Conservation (phyloP, 2,888 invertebrate genomes). For the Lamproptera curius region DNA sequence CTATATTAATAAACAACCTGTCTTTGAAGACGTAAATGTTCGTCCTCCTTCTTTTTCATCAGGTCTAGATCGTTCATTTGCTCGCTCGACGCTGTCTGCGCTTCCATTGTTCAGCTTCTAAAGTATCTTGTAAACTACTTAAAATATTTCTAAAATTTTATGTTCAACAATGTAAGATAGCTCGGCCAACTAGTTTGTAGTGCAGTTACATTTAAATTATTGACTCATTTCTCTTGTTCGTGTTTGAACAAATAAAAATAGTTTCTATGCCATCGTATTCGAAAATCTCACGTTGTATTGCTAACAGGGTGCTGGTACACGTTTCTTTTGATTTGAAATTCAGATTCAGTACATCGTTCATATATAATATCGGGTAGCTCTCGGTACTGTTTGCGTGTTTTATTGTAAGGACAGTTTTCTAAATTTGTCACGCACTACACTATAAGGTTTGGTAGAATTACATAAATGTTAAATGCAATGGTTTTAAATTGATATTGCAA, state of each 20-base stretch:
- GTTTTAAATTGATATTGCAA: too few species aligned
- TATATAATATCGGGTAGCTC: background rate
- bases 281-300: too few species aligned
- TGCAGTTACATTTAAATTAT: background rate
- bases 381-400: too few species aligned
- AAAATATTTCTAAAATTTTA: slow-evolving; percentile 16
- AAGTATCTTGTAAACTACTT: background rate
- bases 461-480: background rate
- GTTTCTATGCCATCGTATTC: too few species aligned
- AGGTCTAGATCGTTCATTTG: slow-evolving; percentile 44
- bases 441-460: too few species aligned
- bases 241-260: too few species aligned
- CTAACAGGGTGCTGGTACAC: too few species aligned
- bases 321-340: too few species aligned
- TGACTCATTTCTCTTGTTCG: background rate
- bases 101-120: slow-evolving; percentile 14
- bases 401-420: too few species aligned
- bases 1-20: too few species aligned
- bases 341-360: too few species aligned
- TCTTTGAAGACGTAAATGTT: slow-evolving; percentile 59
- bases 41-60: slow-evolving; percentile 61
- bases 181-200: slow-evolving; percentile 14
- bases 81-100: slow-evolving; percentile 13
- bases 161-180: slow-evolving; percentile 7
- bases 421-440: too few species aligned